phyloP scores from a whole-genome alignment of 2,888 invertebrate species.

The Lasioglossum calceatum region DNA sequence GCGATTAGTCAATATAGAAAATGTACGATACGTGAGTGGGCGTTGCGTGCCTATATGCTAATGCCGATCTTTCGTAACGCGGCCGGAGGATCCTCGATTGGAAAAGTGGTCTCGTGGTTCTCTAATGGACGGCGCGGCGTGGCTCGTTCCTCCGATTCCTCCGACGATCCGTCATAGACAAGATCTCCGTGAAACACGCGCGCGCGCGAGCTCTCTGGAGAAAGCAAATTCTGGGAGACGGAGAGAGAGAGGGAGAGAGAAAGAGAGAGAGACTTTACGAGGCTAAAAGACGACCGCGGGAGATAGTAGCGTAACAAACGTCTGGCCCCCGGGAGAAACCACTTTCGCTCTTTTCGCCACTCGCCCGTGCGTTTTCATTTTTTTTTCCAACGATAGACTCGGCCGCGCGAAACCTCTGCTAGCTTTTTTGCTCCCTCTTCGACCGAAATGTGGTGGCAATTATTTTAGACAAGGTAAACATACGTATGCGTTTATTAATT shows the following conservation, averaged over 20 bases:
- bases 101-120: constrained; percentile 28
- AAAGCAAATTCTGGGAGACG: background rate
- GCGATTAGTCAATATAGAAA: constrained; percentile 60
- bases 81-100: constrained; percentile 30
- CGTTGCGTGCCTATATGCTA: constrained; percentile 51
- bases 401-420: background rate
- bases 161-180: constrained; percentile 49
- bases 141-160: constrained; percentile 43
- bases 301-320: constrained; percentile 54
- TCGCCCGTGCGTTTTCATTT: constrained; percentile 65
- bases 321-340: constrained; percentile 54
- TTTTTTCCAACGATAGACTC: constrained; percentile 11
- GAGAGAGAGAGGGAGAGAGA: background rate
- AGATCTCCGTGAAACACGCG: constrained; percentile 50
- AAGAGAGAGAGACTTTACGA: constrained; percentile 37
- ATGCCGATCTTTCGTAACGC: constrained; percentile 51
- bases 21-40: constrained; percentile 19
- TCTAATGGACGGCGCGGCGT: constrained; percentile 23
- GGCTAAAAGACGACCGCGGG: constrained; percentile 31
- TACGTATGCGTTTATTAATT: background rate
- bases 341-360: constrained; percentile 70
- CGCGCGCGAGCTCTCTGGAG: background rate
- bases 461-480: background rate
- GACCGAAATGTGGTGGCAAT: background rate
- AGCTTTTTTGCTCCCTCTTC: background rate